Evolutionary conservation across 2,888 invertebrate species (phyloP), one percentile per base, ranked within the genome.

Genomic region (Ichneumon xanthorius): DNA sequence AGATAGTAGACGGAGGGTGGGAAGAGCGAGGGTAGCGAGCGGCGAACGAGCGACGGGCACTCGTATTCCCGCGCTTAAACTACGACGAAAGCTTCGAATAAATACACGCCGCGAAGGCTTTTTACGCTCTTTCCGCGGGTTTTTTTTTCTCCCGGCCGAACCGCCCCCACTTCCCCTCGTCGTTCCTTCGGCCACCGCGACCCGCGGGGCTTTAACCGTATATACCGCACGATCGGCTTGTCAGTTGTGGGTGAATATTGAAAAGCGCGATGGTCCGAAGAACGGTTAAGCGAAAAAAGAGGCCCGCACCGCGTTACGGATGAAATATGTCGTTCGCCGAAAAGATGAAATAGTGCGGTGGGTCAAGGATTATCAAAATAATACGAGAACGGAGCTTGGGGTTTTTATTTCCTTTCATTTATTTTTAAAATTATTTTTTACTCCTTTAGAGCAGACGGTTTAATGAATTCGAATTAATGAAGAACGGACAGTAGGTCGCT

Each of bases 171-270:
- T 67, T 26, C 58, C 68, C 19, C 55, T 19, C 73, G 48, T 86
- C 65, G 40, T 30, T 68, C 9, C 67, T 77, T 82, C 70, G 72
- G 80, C 65, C 68, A 77, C 84, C 67, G 63, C 84, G 82, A 80
- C 63, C 85, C 63, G 84, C 26, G 61, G n/a, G 61, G 61, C 67
- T 76, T 68, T 82, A 72, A 70, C 82, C 40, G 19, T 22, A 26
- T 58, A 58, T 58, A 53, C 40, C 37, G 37, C 58, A 40, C 26
- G 61, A 80, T 77, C 85, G 53, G 67, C 58, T 76, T 58, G 37
- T 50, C 33, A 53, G 79, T 63, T 67, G 71, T 67, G 63, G 82
- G 67, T 80, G 82, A 87, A 85, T 87, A 88, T 88, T 87, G 87
- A 88, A 87, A 83, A 82, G 48, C 70, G 72, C 65, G 79, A 72